Base-by-base conservation (phyloP, 2,888 invertebrate species). In the Cephus rjabovi region DNA sequence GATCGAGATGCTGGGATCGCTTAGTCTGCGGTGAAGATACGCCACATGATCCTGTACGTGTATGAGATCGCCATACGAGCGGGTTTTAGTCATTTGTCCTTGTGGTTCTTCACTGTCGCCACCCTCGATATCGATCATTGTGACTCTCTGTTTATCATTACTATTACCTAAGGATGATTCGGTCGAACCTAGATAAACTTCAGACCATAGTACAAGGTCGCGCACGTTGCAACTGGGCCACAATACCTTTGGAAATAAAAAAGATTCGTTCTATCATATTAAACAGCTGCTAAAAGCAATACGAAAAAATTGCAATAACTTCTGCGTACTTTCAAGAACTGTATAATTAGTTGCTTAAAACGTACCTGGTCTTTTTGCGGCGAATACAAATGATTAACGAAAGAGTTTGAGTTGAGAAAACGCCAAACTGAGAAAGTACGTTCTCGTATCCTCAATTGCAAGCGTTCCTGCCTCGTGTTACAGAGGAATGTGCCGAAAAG, bases 401-500 rank as follows among this genome's bases (percentile, higher is more conserved):
- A 98, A 85, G 95, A 95, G 68, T 95, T 94, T 79, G 95, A 94
- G 80, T 95, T 94, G 82, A 98, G 93, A 91, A 98, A 95, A 79
- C 95, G 95, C 98, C 98, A 99, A 77, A 98, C 96, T 31, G 97
- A 96, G 90, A 96, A 96, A 6, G 96, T 95, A 83, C 94, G 93
- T 81, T 95, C 95, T 76, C 93, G 92, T 80, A 95, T 94, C 77
- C 95, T 94, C 82, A 94, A 92, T 79, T 94, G 94, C 75, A 92
- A 90, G 69, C 97, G 94, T 92, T 97, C 97, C 86, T 95, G 95
- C 76, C 94, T 93, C 70, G 95, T 94, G 94, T 99, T 98, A 93
- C 97, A 98, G 84, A 99, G 94, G 93, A 99, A 99, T 86, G 98
- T 98, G 85, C 99, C 99, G 93, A 98, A 99, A 90, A 99, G 94